phyloP scores from a whole-genome alignment of 1,140 invertebrate genomes.

The Philopotamus ludificatus region DNA sequence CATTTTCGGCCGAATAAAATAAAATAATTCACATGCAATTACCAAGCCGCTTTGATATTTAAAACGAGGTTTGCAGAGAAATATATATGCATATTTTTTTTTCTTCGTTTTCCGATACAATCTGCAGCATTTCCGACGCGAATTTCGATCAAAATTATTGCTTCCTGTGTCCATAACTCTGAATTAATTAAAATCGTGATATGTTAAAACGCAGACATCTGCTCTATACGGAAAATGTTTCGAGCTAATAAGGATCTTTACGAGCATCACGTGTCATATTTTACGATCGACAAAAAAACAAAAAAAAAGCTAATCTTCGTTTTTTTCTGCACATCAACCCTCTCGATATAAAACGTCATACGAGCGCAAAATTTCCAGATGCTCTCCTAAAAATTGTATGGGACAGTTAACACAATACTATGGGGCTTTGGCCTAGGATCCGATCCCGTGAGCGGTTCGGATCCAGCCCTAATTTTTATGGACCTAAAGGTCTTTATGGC shows the following conservation, averaged over 20 bases:
- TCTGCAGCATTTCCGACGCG: no score
- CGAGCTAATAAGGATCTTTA: slow-evolving; percentile 3
- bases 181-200: no score
- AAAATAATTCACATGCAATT: no score
- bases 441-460: background rate
- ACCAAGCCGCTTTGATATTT: no score
- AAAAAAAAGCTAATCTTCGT: background rate
- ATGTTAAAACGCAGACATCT: no score
- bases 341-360: background rate
- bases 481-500: slow-evolving; percentile 8
- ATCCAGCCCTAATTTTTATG: background rate
- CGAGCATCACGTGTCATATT: slow-evolving; percentile 6
- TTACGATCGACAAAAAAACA: background rate
- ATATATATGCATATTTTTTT: no score
- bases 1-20: no score
- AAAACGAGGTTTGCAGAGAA: no score
- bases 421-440: background rate
- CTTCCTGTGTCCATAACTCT: no score
- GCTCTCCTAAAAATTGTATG: slow-evolving; percentile 24
- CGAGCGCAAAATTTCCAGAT: slow-evolving; percentile 13
- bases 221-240: no score
- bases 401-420: slow-evolving; percentile 29
- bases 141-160: no score
- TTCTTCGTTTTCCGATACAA: no score
- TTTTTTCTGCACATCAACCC: background rate